Percentiles rank a stretch among this genome's conserved stretches.
Evolutionary conservation across 2,888 invertebrate genomes (phyloP).

Genomic region (Aplocera efformata): DNA sequence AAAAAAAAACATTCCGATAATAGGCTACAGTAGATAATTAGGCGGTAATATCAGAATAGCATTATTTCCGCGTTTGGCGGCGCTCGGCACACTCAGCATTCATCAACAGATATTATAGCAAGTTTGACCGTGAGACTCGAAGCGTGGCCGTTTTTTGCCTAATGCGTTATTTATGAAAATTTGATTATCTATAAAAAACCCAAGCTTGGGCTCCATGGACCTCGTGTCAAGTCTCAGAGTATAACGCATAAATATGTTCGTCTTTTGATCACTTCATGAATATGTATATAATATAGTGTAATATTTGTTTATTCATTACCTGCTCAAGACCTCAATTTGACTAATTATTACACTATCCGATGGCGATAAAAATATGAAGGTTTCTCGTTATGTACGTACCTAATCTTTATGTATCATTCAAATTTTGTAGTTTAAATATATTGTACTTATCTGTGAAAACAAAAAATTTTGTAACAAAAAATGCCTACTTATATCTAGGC

Average conservation of each 20-base stretch:
- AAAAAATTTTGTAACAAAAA: too few species aligned
- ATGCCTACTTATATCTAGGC: too few species aligned
- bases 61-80: constrained; percentile 51
- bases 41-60: constrained; percentile 45
- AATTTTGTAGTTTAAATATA: not conserved
- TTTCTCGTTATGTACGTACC: constrained; percentile 23
- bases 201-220: constrained; percentile 54
- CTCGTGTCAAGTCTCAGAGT: constrained; percentile 55
- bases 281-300: constrained; percentile 47
- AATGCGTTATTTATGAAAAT: constrained; percentile 78
- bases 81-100: constrained; percentile 35
- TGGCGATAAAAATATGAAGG: constrained; percentile 38
- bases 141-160: constrained; percentile 72
- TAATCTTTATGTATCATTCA: constrained; percentile 2
- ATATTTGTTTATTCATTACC: constrained; percentile 52
- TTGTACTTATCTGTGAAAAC: too few species aligned
- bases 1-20: constrained; percentile 45
- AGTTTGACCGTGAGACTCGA: constrained; percentile 75
- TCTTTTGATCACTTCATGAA: constrained; percentile 53
- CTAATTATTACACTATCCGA: constrained; percentile 48
- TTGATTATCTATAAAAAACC: constrained; percentile 59
- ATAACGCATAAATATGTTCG: constrained; percentile 53
- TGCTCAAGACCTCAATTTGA: constrained; percentile 47
- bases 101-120: constrained; percentile 73
- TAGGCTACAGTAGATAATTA: constrained; percentile 52